Evolutionary conservation across 64 coral and sea anemone species (phyloP).

Genomic region (Stylophora pistillata): DNA sequence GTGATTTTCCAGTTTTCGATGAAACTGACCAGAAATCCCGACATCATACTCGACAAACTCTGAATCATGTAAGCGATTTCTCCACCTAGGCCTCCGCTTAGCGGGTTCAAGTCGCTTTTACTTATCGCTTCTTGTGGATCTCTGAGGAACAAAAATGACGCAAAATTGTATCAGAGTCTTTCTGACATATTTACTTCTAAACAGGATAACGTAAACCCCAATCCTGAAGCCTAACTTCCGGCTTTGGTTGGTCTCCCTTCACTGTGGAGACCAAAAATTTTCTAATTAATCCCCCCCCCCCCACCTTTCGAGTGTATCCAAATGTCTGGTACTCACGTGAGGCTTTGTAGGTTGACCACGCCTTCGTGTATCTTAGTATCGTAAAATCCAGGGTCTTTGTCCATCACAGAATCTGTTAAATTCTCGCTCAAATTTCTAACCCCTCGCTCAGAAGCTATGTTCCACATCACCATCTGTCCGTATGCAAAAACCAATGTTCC

Average conservation of each 20-base stretch:
- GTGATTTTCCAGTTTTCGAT: slow-evolving; percentile 98
- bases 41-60: slow-evolving; percentile 70
- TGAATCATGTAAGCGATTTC: slow-evolving; percentile 86
- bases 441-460: slow-evolving; percentile 79
- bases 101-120: slow-evolving; percentile 26
- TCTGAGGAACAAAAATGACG: not conserved
- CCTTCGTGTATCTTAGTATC: slow-evolving; percentile 74
- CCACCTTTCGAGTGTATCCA: too few species aligned
- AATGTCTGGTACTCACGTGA: slow-evolving; percentile 32
- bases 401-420: slow-evolving; percentile 21
- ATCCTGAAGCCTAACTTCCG: too few species aligned
- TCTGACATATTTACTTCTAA: too few species aligned
- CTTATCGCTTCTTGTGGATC: slow-evolving; percentile 36
- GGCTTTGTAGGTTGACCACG: slow-evolving; percentile 14
- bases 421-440: slow-evolving; percentile 34
- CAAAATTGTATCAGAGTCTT: too few species aligned
- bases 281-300: too few species aligned
- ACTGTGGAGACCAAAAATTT: too few species aligned
- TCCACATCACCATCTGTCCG: slow-evolving; percentile 79
- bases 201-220: too few species aligned
- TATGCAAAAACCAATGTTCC: slow-evolving; percentile 81
- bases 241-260: too few species aligned
- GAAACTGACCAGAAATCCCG: slow-evolving; percentile 90
- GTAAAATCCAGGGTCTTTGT: slow-evolving; percentile 61
- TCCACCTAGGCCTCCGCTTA: slow-evolving; percentile 69